These are phyloP conservation scores for Sebastes taczanowskii DNA, from an alignment of 2,797 vertebrate species.

Conservation along the genomic window DNA sequence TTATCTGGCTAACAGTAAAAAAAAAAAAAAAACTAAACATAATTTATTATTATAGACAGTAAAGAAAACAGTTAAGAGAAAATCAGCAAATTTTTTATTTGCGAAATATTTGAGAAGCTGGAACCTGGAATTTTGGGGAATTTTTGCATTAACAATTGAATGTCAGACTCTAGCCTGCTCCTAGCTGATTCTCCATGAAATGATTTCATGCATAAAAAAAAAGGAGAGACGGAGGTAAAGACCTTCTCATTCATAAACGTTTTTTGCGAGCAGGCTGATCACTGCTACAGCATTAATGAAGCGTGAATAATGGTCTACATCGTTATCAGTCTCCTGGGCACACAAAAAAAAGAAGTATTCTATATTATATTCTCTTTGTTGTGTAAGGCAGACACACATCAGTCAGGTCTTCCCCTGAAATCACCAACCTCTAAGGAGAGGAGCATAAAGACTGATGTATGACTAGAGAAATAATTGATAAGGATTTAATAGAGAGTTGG, in stretches of 20 bases:
- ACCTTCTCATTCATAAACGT: background rate
- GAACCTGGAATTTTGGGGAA: fast-evolving
- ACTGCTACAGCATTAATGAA: slow-evolving; percentile 11
- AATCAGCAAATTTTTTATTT: too few species aligned
- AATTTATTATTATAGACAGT: background rate
- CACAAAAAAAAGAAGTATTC: background rate
- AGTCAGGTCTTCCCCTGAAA: background rate
- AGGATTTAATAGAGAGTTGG: background rate
- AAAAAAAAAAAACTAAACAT: background rate
- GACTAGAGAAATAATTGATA: background rate
- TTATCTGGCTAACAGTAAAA: background rate
- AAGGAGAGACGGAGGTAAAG: background rate
- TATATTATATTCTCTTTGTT: slow-evolving; percentile 5
- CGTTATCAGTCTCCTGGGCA: background rate
- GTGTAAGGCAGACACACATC: background rate
- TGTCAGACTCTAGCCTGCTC: background rate
- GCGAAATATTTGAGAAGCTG: background rate
- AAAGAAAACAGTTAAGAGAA: background rate
- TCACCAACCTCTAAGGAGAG: background rate
- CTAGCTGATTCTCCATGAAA: background rate
- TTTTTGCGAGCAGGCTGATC: background rate
- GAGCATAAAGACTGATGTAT: background rate
- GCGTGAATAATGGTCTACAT: background rate
- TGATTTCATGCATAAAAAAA: background rate
- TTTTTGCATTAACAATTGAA: background rate